phyloP scores from a whole-genome alignment of 2,797 vertebrate species.

The Pseudochirops cupreus region DNA sequence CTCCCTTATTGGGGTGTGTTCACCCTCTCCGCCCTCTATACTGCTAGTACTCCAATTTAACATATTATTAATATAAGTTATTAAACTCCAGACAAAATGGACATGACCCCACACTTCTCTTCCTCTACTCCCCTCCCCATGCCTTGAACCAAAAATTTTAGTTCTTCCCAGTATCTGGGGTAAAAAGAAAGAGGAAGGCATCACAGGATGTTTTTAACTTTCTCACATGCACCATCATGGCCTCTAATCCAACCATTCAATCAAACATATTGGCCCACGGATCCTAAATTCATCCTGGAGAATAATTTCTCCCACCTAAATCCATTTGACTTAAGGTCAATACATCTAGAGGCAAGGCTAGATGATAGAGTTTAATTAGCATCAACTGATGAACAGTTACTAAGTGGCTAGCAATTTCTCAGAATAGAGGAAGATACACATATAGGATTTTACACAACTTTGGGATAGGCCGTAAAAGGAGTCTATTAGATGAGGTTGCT shows the following conservation, averaged over 20 bases:
- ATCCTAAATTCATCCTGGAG: not conserved
- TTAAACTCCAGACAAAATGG: not conserved
- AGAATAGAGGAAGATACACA: not conserved
- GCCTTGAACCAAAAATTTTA: not conserved
- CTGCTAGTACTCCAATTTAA: not conserved
- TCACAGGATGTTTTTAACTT: not conserved
- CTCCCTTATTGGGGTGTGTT: not conserved
- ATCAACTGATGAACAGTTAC: not conserved
- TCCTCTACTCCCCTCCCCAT: not conserved
- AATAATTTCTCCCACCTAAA: not conserved
- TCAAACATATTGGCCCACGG: not conserved
- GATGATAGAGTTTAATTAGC: not conserved
- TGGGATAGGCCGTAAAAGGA: not conserved
- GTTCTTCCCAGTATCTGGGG: not conserved
- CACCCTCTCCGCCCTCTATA: not conserved
- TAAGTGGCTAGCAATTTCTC: not conserved
- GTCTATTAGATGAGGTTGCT: not conserved
- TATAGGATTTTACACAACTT: not conserved
- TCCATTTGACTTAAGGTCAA: not conserved
- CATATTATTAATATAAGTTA: not conserved
- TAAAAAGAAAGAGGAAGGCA: not conserved
- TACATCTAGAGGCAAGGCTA: not conserved
- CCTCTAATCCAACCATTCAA: not conserved
- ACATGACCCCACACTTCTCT: not conserved
- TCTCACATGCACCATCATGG: not conserved